Percentiles rank a stretch among this genome's conserved stretches.
These are phyloP conservation scores for Oryzias sinensis DNA, from an alignment of 2,797 vertebrate species.

Conservation along the genomic window DNA sequence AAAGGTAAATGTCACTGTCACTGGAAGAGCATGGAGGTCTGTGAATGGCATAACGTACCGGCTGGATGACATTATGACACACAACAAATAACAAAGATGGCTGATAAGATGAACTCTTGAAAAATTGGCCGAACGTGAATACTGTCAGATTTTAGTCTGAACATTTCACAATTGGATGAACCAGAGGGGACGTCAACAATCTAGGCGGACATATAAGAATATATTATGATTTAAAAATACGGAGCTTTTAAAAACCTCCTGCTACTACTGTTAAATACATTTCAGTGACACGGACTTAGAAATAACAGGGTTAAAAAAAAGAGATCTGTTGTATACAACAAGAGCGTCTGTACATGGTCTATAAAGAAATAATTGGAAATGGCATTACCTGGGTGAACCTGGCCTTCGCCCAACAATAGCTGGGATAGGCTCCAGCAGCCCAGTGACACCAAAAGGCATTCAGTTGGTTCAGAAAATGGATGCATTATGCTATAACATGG, in stretches of 20 bases:
- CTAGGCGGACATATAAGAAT: constrained; percentile 13
- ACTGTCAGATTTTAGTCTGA: constrained; percentile 4
- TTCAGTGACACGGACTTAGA: no score
- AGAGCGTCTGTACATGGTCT: no score
- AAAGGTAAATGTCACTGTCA: no score
- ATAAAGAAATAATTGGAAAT: no score
- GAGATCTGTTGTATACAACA: no score
- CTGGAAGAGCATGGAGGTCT: constrained; percentile 47
- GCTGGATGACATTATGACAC: constrained; percentile 52
- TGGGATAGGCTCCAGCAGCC: no score
- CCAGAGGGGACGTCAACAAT: constrained; percentile 5
- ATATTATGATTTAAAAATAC: constrained; percentile 11
- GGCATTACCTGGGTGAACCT: no score
- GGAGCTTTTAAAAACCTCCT: constrained; percentile 3
- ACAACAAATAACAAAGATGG: constrained; percentile 43
- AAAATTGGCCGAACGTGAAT: constrained; percentile 40
- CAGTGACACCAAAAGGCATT: no score
- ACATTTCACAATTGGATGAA: constrained; percentile 33
- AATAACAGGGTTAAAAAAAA: no score
- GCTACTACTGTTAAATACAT: not conserved
- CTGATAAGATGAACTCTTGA: constrained; percentile 26
- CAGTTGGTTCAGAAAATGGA: no score
- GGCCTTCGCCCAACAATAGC: no score
- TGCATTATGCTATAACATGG: no score
- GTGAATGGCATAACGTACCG: constrained; percentile 58